A percentile compares a stretch with the other conserved stretches of the same genome.
Conservation (phyloP, 2,797 vertebrate species). For the Limnodromus scolopaceus region DNA sequence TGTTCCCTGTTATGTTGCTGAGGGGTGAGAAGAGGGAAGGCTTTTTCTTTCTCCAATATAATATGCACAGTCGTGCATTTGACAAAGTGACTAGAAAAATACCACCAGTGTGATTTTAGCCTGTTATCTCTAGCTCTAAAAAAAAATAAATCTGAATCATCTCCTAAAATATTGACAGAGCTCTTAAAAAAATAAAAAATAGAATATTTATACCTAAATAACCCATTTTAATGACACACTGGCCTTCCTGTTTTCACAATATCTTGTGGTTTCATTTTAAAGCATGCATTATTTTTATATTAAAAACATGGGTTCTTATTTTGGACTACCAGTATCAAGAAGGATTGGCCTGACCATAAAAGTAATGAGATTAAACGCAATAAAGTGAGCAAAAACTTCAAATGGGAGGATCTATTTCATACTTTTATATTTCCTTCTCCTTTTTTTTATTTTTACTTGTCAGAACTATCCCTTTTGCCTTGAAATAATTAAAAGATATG, state of each 20-base stretch:
- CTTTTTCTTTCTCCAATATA: background rate
- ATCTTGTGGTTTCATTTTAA: constrained; percentile 20
- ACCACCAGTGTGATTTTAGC: constrained; percentile 6
- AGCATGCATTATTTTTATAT: constrained; percentile 32
- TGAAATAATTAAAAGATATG: constrained; percentile 8
- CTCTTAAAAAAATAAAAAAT: constrained; percentile 39
- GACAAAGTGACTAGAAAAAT: constrained; percentile 60
- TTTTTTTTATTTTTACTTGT: background rate
- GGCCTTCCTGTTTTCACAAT: constrained; percentile 15
- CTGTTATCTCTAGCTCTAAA: constrained; percentile 8
- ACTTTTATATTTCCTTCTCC: background rate
- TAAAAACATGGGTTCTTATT: constrained; percentile 48
- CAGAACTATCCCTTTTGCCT: background rate
- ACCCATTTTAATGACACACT: constrained; percentile 25
- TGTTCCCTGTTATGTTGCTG: constrained; percentile 71
- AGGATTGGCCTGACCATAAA: background rate
- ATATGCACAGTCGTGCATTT: background rate
- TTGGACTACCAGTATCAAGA: constrained; percentile 28
- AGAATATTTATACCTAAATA: constrained; percentile 40
- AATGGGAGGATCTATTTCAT: background rate
- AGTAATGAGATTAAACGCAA: background rate
- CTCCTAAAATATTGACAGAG: constrained; percentile 11
- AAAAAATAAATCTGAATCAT: constrained; percentile 10
- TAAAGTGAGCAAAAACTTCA: background rate
- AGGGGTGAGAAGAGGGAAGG: constrained; percentile 49